phyloP scores from a whole-genome alignment of 1,140 invertebrate genomes.

The Acyrthosiphon pisum region DNA sequence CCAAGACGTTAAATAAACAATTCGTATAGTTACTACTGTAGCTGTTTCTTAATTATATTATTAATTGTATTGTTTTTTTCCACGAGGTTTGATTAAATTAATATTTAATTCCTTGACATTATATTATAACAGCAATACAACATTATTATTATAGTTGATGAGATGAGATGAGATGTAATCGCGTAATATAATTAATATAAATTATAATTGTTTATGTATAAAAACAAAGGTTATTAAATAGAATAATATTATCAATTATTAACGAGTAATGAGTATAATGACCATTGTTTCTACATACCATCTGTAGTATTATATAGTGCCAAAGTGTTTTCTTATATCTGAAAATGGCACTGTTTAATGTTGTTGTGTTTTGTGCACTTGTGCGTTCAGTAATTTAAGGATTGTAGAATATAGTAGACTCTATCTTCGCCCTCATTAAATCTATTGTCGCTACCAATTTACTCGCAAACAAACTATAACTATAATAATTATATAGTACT shows the following conservation, averaged over 20 bases:
- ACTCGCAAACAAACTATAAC: background rate
- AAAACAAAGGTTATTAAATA: background rate
- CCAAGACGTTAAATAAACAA: background rate
- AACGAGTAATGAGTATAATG: background rate
- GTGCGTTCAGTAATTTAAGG: background rate
- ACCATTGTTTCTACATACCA: background rate
- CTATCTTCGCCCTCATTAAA: background rate
- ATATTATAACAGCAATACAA: background rate
- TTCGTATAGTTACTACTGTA: background rate
- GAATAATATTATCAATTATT: background rate
- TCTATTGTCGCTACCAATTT: background rate
- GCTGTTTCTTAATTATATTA: background rate
- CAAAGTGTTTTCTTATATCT: background rate
- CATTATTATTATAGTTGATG: background rate
- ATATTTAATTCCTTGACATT: background rate
- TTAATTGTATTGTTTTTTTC: slow-evolving; percentile 2
- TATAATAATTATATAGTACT: background rate
- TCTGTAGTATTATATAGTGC: background rate
- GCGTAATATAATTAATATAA: background rate
- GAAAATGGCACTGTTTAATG: background rate
- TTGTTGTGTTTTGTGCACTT: background rate
- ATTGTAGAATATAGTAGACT: background rate
- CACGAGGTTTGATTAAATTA: background rate
- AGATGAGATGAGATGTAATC: background rate
- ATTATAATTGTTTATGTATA: background rate